These are phyloP conservation scores for Acipenser transmontanus DNA, from an alignment of 2,797 vertebrate species.

Conservation along the genomic window DNA sequence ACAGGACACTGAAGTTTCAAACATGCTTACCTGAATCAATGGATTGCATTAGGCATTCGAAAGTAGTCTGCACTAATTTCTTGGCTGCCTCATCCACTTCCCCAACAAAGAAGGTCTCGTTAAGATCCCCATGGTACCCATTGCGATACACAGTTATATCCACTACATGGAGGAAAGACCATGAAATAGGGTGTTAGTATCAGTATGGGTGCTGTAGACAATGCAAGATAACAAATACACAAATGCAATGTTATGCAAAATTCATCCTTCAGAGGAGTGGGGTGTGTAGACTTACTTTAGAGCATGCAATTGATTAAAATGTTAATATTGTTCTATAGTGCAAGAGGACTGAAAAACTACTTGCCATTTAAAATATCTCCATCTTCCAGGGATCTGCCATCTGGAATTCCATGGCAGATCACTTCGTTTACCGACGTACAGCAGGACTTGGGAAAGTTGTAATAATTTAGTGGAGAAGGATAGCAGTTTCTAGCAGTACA, in stretches of 20 bases:
- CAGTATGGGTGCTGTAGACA: too few relatives aligned
- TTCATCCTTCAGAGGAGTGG: too few relatives aligned
- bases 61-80: conserved; percentile 89
- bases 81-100: conserved; percentile 87
- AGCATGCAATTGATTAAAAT: too few relatives aligned
- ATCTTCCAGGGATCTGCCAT: conserved; percentile 82
- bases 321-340: too few relatives aligned
- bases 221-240: too few relatives aligned
- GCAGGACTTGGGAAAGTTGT: conserved; percentile 97
- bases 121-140: conserved; percentile 95
- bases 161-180: conserved; percentile 59
- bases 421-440: conserved; percentile 98
- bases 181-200: neutral
- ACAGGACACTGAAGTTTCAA: neutral
- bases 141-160: conserved; percentile 97
- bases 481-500: conserved; percentile 93
- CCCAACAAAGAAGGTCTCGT: conserved; percentile 92
- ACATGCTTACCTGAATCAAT: conserved; percentile 80
- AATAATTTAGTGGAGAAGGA: conserved; percentile 96
- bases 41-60: conserved; percentile 97
- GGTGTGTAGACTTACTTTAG: too few relatives aligned
- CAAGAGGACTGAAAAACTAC: conserved; percentile 9
- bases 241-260: too few relatives aligned
- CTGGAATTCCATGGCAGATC: conserved; percentile 98
- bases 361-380: conserved; percentile 95